Evolutionary conservation across 2,888 invertebrate species (phyloP).

Genomic region (Xylota sylvarum): DNA sequence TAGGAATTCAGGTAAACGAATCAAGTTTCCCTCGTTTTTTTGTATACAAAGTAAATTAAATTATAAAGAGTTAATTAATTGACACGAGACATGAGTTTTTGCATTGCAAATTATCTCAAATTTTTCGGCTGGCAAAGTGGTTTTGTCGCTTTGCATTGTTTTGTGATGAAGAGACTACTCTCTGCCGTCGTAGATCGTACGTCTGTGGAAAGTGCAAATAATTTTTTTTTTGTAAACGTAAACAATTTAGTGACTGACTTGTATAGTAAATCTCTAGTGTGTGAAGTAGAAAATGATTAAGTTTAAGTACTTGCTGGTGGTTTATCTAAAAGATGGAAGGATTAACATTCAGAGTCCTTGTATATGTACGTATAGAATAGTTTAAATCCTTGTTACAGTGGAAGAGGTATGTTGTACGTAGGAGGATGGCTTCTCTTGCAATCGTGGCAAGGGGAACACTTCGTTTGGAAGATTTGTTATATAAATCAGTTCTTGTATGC

Average conservation of each 20-base stretch:
- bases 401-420: not conserved
- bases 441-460: not conserved
- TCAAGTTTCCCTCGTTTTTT: constrained; percentile 15
- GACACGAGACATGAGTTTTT: constrained; percentile 36
- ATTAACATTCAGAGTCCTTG: constrained; percentile 29
- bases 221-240: constrained; percentile 49
- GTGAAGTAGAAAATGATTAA: constrained; percentile 5
- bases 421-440: not conserved
- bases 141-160: constrained; percentile 30
- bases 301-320: constrained; percentile 33
- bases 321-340: constrained; percentile 32
- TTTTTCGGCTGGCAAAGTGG: constrained; percentile 17
- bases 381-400: not conserved
- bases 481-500: no score
- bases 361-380: constrained; percentile 33
- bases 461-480: not conserved
- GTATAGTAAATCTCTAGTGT: not conserved
- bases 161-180: constrained; percentile 1
- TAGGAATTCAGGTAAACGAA: constrained; percentile 58
- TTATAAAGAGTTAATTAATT: constrained; percentile 37
- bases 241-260: constrained; percentile 25
- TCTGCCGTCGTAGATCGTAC: not conserved
- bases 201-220: not conserved
- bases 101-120: constrained; percentile 49
- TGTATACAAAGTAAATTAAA: constrained; percentile 31